phyloP scores from a whole-genome alignment of 2,113 vertebrate genomes.

The Nyctibius bracteatus region DNA sequence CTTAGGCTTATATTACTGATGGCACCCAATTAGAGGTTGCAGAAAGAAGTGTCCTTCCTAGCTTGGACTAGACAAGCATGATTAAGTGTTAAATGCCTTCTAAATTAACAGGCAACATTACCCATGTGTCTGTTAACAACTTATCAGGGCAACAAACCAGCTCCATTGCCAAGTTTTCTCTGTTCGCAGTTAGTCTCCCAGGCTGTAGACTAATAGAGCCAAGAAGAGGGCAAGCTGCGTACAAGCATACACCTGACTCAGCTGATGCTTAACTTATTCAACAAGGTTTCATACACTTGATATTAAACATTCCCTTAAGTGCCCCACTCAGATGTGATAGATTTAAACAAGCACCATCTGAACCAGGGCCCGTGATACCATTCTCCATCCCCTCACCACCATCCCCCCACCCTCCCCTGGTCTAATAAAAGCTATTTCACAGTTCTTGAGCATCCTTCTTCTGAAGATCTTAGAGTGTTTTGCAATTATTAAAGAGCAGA shows the following conservation, averaged over 20 bases:
- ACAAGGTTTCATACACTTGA: not conserved
- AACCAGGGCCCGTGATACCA: not conserved
- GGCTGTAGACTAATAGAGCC: not conserved
- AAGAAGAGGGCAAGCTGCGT: not conserved
- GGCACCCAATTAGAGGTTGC: slow-evolving; percentile 72
- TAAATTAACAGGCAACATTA: slow-evolving; percentile 35
- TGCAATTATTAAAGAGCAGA: not conserved
- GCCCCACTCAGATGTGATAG: not conserved
- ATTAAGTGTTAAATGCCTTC: slow-evolving; percentile 60
- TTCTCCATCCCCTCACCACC: not conserved
- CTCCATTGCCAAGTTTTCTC: slow-evolving; percentile 20
- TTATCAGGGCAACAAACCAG: slow-evolving; percentile 34
- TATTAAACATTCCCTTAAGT: not conserved
- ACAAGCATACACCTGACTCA: not conserved
- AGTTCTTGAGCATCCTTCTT: slow-evolving; percentile 48
- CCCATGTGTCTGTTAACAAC: not conserved
- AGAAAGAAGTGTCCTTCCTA: slow-evolving; percentile 54
- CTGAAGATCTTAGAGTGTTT: slow-evolving; percentile 33
- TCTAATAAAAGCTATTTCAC: slow-evolving; percentile 64
- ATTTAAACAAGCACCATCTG: not conserved
- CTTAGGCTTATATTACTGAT: slow-evolving; percentile 56
- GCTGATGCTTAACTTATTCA: not conserved
- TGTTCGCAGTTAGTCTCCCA: not conserved
- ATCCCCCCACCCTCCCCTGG: not conserved
- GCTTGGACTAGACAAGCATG: slow-evolving; percentile 52